Conservation (phyloP, 2,113 vertebrate species). For the Ginglymostoma cirratum region DNA sequence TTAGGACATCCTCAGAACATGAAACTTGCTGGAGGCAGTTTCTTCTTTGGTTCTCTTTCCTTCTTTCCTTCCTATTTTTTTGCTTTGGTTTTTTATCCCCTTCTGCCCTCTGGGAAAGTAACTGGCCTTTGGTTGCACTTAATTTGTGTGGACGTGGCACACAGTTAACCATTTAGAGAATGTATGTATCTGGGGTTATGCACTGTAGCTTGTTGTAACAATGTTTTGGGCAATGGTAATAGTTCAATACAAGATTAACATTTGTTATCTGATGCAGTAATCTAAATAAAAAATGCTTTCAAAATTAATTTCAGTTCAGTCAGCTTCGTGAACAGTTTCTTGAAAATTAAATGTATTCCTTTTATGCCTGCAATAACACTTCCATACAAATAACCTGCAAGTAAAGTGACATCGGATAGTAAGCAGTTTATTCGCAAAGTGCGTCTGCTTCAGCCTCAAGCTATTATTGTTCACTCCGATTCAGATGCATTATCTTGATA, state of each 20-base stretch:
- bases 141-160: background rate
- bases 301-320: background rate
- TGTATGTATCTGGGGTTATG: background rate
- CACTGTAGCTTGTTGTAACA: background rate
- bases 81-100: too few relatives aligned
- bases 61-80: background rate
- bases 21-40: background rate
- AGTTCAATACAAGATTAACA: background rate
- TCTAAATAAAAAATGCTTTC: background rate
- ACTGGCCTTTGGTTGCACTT: background rate
- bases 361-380: background rate
- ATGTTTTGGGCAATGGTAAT: background rate
- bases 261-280: background rate
- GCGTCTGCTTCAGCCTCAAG: background rate
- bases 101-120: background rate
- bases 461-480: conserved; percentile 9
- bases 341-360: background rate
- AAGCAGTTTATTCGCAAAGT: background rate
- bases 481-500: background rate
- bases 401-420: background rate
- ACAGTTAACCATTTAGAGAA: background rate
- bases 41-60: too few relatives aligned
- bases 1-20: background rate
- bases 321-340: background rate
- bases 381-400: background rate